Conservation (phyloP, 2,113 vertebrate genomes). For the Chascanopsetta lugubris region DNA sequence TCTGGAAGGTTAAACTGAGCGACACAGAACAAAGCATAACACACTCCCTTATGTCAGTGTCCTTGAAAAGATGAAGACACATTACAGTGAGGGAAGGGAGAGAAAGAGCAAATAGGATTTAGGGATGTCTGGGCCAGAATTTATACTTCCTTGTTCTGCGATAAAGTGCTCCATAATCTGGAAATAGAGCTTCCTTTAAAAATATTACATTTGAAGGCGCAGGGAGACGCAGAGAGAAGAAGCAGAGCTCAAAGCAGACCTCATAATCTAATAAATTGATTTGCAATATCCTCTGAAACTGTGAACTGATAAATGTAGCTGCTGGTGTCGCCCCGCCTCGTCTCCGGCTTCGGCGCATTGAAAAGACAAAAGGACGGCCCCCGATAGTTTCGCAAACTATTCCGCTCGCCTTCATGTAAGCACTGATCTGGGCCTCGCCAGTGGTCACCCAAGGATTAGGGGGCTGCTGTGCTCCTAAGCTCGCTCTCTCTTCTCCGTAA, state of each 20-base stretch:
- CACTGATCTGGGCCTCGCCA: constrained; percentile 64
- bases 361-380: constrained; percentile 71
- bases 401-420: constrained; percentile 67
- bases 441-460: constrained; percentile 76
- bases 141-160: constrained; percentile 75
- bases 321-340: constrained; percentile 68
- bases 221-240: constrained; percentile 42
- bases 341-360: constrained; percentile 44
- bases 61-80: constrained; percentile 77
- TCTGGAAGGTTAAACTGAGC: constrained; percentile 41
- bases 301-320: constrained; percentile 80
- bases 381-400: constrained; percentile 67
- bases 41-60: constrained; percentile 65
- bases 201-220: constrained; percentile 73
- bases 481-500: constrained; percentile 50
- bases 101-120: constrained; percentile 80
- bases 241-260: constrained; percentile 77
- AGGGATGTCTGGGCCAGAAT: constrained; percentile 76
- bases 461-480: constrained; percentile 45
- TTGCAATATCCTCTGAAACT: constrained; percentile 83
- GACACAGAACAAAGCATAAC: constrained; percentile 48
- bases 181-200: constrained; percentile 77
- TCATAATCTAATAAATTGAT: constrained; percentile 86
- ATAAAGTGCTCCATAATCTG: constrained; percentile 79
- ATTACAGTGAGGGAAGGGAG: constrained; percentile 57